These are phyloP conservation scores for Hypotaenidia okinawae DNA, from an alignment of 2,797 vertebrate species.

Conservation along the genomic window DNA sequence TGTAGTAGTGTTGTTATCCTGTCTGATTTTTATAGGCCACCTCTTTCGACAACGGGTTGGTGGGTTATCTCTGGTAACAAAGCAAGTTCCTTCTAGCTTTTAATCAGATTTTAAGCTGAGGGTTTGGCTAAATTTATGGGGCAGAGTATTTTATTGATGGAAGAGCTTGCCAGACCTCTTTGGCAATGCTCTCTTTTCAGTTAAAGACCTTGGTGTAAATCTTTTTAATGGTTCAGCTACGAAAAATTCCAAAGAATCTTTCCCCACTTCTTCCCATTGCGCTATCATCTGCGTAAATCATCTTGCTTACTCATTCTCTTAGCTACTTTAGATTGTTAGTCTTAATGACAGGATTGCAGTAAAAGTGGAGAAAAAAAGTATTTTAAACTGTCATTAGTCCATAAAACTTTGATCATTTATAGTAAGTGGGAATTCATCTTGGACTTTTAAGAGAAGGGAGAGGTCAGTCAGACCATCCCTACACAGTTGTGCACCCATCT, in stretches of 20 bases:
- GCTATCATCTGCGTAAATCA: constrained; percentile 63
- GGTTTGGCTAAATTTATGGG: constrained; percentile 56
- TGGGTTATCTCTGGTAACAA: neutral
- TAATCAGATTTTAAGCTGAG: constrained; percentile 50
- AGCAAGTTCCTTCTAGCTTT: neutral
- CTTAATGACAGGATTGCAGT: constrained; percentile 62
- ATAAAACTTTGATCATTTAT: constrained; percentile 61
- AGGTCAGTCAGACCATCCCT: constrained; percentile 27
- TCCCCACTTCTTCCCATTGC: constrained; percentile 23
- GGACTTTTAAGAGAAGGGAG: constrained; percentile 42
- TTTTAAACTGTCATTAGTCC: constrained; percentile 63
- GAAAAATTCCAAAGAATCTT: constrained; percentile 37
- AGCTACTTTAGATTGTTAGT: constrained; percentile 69
- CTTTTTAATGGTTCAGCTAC: constrained; percentile 54
- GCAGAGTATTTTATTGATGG: constrained; percentile 55
- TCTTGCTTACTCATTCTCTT: constrained; percentile 63
- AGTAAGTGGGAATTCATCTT: constrained; percentile 53
- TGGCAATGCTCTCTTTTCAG: constrained; percentile 60
- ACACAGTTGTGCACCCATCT: neutral
- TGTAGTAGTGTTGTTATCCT: neutral
- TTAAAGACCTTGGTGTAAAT: constrained; percentile 70
- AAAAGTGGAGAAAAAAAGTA: constrained; percentile 7
- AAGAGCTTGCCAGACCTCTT: constrained; percentile 53
- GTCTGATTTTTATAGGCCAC: neutral
- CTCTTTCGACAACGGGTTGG: neutral